Conservation (phyloP, 1,140 invertebrate genomes). For the Heliconius himera region DNA sequence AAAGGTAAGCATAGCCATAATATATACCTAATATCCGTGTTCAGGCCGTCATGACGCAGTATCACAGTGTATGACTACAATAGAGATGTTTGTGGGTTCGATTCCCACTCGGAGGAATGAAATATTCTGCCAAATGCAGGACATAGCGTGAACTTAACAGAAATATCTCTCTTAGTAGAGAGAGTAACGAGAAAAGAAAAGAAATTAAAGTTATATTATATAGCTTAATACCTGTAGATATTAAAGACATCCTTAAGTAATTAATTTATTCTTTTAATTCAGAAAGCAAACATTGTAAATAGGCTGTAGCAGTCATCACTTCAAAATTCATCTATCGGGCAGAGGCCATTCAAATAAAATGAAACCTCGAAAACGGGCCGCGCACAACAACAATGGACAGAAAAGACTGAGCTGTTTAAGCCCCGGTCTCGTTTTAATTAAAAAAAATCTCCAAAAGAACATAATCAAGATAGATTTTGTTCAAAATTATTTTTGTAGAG, state of each 20-base stretch:
- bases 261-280: neutral
- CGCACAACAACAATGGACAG: slow-evolving; percentile 53
- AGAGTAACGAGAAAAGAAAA: too few species aligned
- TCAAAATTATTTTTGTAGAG: neutral
- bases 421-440: slow-evolving; percentile 57
- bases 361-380: slow-evolving; percentile 45
- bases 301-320: slow-evolving; percentile 30
- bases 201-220: too few species aligned
- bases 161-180: too few species aligned
- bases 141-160: too few species aligned
- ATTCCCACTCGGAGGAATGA: too few species aligned
- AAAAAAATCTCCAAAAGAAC: slow-evolving; percentile 40
- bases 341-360: slow-evolving; percentile 59
- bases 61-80: too few species aligned
- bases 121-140: too few species aligned
- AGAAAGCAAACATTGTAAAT: slow-evolving; percentile 7
- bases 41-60: too few species aligned
- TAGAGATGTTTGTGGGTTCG: too few species aligned
- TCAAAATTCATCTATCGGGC: slow-evolving; percentile 46
- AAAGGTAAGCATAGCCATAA: too few species aligned
- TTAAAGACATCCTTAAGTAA: neutral
- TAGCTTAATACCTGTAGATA: too few species aligned
- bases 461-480: neutral
- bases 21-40: too few species aligned
- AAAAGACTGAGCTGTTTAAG: slow-evolving; percentile 43